These are phyloP conservation scores for Leptosomus discolor DNA, from an alignment of 2,113 vertebrate species.

Conservation along the genomic window DNA sequence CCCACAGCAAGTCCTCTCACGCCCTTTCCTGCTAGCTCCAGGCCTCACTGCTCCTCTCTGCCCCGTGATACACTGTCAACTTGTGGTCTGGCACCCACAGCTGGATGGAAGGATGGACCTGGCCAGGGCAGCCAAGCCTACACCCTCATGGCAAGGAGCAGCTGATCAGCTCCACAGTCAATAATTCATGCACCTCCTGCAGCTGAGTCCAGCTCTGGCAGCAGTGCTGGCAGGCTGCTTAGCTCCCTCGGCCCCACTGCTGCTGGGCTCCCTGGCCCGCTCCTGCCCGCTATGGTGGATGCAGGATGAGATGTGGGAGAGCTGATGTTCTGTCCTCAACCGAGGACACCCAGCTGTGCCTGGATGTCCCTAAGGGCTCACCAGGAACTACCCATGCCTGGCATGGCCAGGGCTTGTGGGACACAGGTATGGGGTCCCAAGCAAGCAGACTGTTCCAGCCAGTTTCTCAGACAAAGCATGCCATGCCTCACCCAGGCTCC, in stretches of 20 bases:
- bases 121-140: neutral
- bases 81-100: neutral
- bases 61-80: neutral
- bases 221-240: neutral
- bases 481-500: neutral
- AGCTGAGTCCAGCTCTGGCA: neutral
- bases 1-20: neutral
- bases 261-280: neutral
- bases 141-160: neutral
- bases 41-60: neutral
- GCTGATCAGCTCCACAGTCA: neutral
- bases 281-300: rapidly evolving
- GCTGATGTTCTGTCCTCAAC: neutral
- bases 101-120: neutral
- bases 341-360: neutral
- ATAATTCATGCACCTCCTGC: neutral
- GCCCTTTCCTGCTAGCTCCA: neutral
- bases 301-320: neutral
- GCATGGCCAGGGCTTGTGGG: neutral
- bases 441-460: neutral
- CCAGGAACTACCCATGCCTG: neutral
- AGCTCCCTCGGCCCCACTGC: neutral
- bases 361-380: neutral
- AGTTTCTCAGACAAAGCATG: neutral
- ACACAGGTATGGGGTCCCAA: neutral